These are phyloP conservation scores for Mus pahari DNA, from an alignment of 2,113 vertebrate species.

Conservation along the genomic window DNA sequence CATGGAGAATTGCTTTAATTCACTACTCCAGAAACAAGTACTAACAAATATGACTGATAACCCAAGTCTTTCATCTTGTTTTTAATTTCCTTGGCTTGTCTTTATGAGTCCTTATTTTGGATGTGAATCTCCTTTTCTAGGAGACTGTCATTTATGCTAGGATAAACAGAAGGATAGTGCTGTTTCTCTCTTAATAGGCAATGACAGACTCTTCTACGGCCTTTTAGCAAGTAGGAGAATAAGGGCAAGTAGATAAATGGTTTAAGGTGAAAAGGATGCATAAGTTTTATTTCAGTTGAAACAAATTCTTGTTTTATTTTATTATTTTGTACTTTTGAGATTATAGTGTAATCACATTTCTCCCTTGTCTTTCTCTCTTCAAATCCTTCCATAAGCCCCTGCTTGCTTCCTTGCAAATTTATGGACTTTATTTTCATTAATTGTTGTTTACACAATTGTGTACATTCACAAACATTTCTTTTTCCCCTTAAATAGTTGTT, in stretches of 20 bases:
- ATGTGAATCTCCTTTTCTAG: conserved; percentile 49
- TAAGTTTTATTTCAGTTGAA: conserved; percentile 14
- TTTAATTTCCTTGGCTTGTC: conserved; percentile 65
- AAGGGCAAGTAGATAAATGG: conserved; percentile 28
- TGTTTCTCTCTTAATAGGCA: conserved; percentile 42
- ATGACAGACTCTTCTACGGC: conserved; percentile 43
- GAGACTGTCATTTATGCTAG: conserved; percentile 41
- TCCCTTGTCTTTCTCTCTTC: background rate
- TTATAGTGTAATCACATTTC: background rate
- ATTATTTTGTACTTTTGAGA: background rate
- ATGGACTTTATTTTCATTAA: background rate
- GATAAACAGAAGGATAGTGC: conserved; percentile 33
- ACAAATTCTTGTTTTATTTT: conserved; percentile 2
- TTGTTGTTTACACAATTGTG: background rate
- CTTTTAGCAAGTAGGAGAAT: conserved; percentile 48
- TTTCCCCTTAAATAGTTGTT: no score
- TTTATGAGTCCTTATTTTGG: conserved; percentile 58
- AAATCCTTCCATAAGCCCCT: background rate
- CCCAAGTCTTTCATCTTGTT: conserved; percentile 61
- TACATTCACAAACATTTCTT: background rate
- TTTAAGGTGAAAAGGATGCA: conserved; percentile 46
- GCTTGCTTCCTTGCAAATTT: background rate
- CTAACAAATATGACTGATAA: conserved; percentile 46
- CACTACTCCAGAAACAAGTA: conserved; percentile 45
- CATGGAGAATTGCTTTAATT: conserved; percentile 50